A percentile compares a stretch with the other conserved stretches of the same genome.
phyloP scores from a whole-genome alignment of 1,140 invertebrate genomes.

The Drosophila leontia region DNA sequence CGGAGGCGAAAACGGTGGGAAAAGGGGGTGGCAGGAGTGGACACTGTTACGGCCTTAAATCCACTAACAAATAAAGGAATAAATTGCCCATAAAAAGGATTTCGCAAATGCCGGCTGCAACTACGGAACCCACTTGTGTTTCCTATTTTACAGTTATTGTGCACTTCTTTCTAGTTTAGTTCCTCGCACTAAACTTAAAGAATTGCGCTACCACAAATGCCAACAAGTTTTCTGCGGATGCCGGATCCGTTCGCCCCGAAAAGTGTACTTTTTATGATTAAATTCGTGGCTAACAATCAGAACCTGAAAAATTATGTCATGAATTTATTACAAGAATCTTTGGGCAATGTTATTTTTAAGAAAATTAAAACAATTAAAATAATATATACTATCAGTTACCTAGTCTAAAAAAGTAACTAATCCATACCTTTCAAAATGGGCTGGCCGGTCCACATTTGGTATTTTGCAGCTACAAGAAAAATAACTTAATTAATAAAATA shows the following conservation, averaged over 20 bases:
- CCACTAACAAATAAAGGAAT: conserved; percentile 82
- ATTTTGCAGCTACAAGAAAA: too few species aligned
- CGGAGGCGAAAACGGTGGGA: conserved; percentile 14
- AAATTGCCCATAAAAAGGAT: conserved; percentile 82
- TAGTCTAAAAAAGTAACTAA: too few species aligned
- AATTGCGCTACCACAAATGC: conserved; percentile 25
- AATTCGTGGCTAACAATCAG: not conserved
- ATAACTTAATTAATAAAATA: too few species aligned
- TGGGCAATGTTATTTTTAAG: not conserved
- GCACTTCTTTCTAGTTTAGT: conserved; percentile 45
- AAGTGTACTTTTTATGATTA: conserved; percentile 11
- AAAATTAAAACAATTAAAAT: not conserved
- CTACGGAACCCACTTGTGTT: conserved; percentile 66
- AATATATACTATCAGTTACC: too few species aligned
- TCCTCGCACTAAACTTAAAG: conserved; percentile 32
- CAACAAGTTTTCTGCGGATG: conserved; percentile 27
- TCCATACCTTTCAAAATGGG: too few species aligned
- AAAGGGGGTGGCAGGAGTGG: conserved; percentile 23
- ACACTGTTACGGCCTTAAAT: conserved; percentile 75
- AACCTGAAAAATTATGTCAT: not conserved
- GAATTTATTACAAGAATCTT: not conserved
- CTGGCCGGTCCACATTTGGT: too few species aligned
- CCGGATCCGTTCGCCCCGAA: not conserved
- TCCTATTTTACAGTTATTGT: conserved; percentile 71
- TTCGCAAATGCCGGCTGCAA: conserved; percentile 78